Evolutionary conservation across 2,113 vertebrate species (phyloP), one percentile per base, ranked within the genome.

Genomic region (Embiotoca jacksoni): DNA sequence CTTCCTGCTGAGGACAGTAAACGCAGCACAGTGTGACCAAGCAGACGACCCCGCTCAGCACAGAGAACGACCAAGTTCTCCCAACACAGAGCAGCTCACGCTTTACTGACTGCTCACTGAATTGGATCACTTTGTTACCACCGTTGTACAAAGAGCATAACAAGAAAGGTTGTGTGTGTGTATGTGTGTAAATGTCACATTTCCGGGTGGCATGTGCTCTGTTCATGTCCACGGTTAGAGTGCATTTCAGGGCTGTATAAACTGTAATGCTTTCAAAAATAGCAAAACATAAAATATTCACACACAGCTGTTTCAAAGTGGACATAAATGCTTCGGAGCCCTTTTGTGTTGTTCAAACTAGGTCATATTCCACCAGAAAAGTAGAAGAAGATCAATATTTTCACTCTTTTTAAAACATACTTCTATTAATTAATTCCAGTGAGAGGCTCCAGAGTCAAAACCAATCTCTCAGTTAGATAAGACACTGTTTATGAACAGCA

Each of bases 51-150:
- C 61, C 30, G 6, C 66, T 78, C 72, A 53, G 50, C 60, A 78
- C 65, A 52, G 50, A 71, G 61, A 66, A 31, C 67, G 47, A 63
- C 66, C 11, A 36, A 59, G 13, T 55, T 41, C 55, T 76, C 53
- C 75, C 59, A 79, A 14, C 73, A 79, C 61, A 78, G 75, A 84
- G 64, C 57, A 9, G 53, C 68, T 88, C 89, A 87, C 30, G 54
- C 83, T 75, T 80, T 58, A 23, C 80, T 80, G 78, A 13, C 78
- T 82, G 83, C 83, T 89, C 84, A 39, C 74, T 89, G 79, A 67
- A 41, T 36, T 65, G 73, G 54, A 86, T 65, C 77, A 59, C 79
- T 77, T 69, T 80, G 78, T 82, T 79, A 84, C 67, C 67, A 74
- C 57, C 72, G 61, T 81, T 60, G 41, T 35, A 79, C 71, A 80